Conservation (phyloP, 2,113 vertebrate genomes). For the Dromiciops gliroides region DNA sequence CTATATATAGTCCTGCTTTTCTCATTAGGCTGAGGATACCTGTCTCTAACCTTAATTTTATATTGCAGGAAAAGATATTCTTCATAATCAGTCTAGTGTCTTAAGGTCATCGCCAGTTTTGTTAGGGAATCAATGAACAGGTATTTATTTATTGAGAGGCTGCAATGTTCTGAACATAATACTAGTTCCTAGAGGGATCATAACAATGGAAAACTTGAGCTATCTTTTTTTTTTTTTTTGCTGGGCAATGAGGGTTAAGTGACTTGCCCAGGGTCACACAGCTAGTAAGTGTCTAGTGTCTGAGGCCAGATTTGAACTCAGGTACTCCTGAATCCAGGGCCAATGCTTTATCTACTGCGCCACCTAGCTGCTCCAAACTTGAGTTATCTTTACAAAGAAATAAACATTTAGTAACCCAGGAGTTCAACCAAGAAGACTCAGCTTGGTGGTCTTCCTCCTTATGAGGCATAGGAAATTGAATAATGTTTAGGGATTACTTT, state of each 20-base stretch:
- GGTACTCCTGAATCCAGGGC: too few species aligned
- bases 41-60: not conserved
- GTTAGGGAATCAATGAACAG: not conserved
- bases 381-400: not conserved
- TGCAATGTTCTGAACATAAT: not conserved
- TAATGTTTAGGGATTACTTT: not conserved
- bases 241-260: too few species aligned
- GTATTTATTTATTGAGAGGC: not conserved
- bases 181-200: not conserved
- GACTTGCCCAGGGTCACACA: too few species aligned
- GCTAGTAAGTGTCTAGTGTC: too few species aligned
- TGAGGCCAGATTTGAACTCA: too few species aligned
- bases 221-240: too few species aligned
- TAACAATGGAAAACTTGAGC: not conserved
- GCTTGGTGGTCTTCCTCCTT: not conserved
- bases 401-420: not conserved
- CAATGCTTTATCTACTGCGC: too few species aligned
- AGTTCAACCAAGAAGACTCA: not conserved
- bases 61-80: not conserved
- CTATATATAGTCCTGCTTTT: not conserved
- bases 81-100: not conserved
- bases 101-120: not conserved
- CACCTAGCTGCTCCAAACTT: too few species aligned
- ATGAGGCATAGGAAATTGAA: not conserved
- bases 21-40: not conserved